Evolutionary conservation across 2,888 invertebrate species (phyloP).

Genomic region (Eilema sororculum): DNA sequence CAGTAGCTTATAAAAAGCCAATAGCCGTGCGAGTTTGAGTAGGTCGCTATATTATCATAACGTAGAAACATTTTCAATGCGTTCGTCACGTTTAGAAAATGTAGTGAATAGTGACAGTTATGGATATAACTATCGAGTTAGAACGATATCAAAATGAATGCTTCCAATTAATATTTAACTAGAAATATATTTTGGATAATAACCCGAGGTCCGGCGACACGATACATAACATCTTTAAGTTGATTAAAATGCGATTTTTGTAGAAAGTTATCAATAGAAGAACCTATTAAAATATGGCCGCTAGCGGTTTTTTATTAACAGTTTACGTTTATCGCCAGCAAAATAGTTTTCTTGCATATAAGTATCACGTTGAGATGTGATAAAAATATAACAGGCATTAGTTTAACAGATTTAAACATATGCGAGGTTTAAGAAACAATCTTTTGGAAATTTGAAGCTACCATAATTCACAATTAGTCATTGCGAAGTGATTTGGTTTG

Average conservation of each 20-base stretch:
- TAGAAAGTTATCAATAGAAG: slow-evolving; percentile 5
- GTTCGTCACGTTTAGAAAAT: slow-evolving; percentile 7
- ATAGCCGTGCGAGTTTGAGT: not conserved
- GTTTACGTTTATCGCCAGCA: not conserved
- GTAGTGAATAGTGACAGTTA: not conserved
- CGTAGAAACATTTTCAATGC: not conserved
- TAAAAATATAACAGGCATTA: not conserved
- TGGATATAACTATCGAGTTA: slow-evolving; percentile 57
- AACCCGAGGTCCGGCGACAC: slow-evolving; percentile 11
- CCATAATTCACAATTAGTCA: too few relatives aligned
- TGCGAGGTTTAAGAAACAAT: not conserved
- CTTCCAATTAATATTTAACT: slow-evolving; percentile 42
- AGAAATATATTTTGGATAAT: slow-evolving; percentile 12
- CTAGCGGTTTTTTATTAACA: slow-evolving; percentile 19
- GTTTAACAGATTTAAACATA: not conserved
- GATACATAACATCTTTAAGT: not conserved
- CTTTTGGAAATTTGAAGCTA: not conserved
- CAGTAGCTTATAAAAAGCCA: not conserved
- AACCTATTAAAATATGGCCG: slow-evolving; percentile 1
- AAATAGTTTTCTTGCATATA: not conserved
- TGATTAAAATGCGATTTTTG: slow-evolving; percentile 6
- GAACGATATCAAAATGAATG: slow-evolving; percentile 29
- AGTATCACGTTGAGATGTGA: not conserved
- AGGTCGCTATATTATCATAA: not conserved
- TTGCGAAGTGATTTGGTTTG: too few relatives aligned